These are phyloP conservation scores for Xylocampa areola DNA, from an alignment of 2,888 invertebrate genomes.

Conservation along the genomic window DNA sequence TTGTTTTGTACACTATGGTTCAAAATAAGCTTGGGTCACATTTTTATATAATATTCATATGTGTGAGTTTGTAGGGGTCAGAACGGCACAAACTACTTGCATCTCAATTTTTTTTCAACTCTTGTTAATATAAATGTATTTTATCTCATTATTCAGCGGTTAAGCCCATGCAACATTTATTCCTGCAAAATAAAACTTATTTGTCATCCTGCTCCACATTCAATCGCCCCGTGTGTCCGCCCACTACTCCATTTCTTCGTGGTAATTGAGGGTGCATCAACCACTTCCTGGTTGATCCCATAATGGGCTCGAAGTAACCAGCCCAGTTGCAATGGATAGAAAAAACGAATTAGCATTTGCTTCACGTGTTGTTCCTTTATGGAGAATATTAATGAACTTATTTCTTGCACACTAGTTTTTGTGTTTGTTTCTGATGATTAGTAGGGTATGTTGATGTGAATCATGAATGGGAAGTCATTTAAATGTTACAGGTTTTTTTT, in stretches of 20 bases:
- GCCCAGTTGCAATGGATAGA: conserved; percentile 61
- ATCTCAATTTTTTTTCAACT: no score
- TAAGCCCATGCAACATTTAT: neutral
- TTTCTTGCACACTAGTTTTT: conserved; percentile 36
- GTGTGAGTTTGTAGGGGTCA: no score
- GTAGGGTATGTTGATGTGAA: conserved; percentile 7
- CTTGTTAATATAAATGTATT: no score
- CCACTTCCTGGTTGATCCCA: conserved; percentile 75
- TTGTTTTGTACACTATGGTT: no score
- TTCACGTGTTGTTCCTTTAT: conserved; percentile 36
- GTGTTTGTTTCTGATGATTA: conserved; percentile 28
- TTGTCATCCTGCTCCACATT: conserved; percentile 3
- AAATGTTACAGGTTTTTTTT: conserved; percentile 7
- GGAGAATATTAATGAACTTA: conserved; percentile 56
- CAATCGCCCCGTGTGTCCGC: conserved; percentile 34
- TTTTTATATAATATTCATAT: no score
- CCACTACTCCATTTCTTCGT: conserved; percentile 79
- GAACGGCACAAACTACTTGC: no score
- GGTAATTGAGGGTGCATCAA: conserved; percentile 77
- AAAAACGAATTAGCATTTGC: conserved; percentile 68
- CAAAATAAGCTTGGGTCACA: no score
- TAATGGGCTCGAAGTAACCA: conserved; percentile 71
- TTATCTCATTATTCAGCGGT: no score
- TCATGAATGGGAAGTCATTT: conserved; percentile 22
- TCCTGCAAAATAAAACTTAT: neutral